These are phyloP conservation scores for Sinhomidia bicolor DNA, from an alignment of 2,888 invertebrate genomes.

Conservation along the genomic window DNA sequence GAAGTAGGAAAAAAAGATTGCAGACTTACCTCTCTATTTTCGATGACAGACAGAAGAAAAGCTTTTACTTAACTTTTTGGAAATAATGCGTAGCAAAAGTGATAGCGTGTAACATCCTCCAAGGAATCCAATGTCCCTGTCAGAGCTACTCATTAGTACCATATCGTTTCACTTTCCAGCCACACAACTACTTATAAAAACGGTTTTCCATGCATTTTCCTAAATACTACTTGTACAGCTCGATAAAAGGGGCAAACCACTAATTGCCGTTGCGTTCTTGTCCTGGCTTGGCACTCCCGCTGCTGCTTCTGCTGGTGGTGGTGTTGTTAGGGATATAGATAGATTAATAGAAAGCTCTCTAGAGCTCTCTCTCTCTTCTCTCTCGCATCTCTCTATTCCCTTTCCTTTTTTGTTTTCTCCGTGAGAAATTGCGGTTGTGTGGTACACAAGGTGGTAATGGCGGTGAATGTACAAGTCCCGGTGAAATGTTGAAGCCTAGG, in stretches of 20 bases:
- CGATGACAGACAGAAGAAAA: too few relatives aligned
- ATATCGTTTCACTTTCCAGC: background rate
- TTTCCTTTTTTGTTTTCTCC: background rate
- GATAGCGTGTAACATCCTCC: too few relatives aligned
- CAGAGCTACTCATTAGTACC: constrained; percentile 2
- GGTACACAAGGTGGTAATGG: background rate
- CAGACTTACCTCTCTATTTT: background rate
- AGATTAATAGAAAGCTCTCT: background rate
- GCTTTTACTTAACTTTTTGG: too few relatives aligned
- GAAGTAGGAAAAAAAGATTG: background rate
- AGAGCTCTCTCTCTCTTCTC: background rate
- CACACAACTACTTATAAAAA: too few relatives aligned
- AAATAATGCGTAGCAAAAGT: background rate
- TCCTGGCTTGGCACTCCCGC: too few relatives aligned
- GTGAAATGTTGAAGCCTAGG: too few relatives aligned
- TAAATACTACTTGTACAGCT: background rate
- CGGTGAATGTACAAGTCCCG: too few relatives aligned
- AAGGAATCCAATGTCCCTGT: constrained; percentile 9
- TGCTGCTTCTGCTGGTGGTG: background rate
- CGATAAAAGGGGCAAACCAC: background rate
- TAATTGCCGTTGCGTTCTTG: constrained; percentile 29
- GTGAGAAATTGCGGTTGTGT: background rate
- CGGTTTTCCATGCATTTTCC: constrained; percentile 15
- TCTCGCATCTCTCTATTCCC: background rate
- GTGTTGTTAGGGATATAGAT: background rate